Conservation (phyloP, 2,888 invertebrate species). For the Noctua comes region DNA sequence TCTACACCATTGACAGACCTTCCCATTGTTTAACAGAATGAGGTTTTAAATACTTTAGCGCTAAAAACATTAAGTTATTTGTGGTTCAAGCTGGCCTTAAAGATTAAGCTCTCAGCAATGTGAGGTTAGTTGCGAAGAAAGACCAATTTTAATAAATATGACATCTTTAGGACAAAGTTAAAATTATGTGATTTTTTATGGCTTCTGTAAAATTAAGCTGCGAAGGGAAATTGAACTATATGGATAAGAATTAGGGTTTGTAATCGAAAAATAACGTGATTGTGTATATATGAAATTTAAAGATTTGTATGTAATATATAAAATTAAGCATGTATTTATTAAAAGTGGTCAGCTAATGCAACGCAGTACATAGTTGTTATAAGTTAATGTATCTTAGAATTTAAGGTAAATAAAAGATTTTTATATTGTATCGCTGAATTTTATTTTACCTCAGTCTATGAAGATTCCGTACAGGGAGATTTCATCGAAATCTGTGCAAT, state of each 20-base stretch:
- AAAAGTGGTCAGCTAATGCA: constrained; percentile 26
- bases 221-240: constrained; percentile 16
- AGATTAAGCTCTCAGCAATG: neutral
- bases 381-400: constrained; percentile 46
- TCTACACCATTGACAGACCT: neutral
- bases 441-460: neutral
- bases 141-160: constrained; percentile 41
- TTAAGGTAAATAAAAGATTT: constrained; percentile 57
- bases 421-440: constrained; percentile 47
- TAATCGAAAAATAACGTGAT: constrained; percentile 16
- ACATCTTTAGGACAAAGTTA: neutral
- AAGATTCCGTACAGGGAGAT: neutral
- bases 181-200: neutral
- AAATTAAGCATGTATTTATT: constrained; percentile 30
- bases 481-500: neutral
- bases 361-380: constrained; percentile 47
- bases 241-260: neutral
- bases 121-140: neutral
- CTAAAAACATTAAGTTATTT: neutral
- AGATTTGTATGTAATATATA: neutral
- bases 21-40: too few relatives aligned
- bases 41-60: neutral
- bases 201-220: neutral
- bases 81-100: neutral
- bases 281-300: neutral